Base-by-base conservation (phyloP, 2,113 vertebrate species). In the Ammodytes dubius region DNA sequence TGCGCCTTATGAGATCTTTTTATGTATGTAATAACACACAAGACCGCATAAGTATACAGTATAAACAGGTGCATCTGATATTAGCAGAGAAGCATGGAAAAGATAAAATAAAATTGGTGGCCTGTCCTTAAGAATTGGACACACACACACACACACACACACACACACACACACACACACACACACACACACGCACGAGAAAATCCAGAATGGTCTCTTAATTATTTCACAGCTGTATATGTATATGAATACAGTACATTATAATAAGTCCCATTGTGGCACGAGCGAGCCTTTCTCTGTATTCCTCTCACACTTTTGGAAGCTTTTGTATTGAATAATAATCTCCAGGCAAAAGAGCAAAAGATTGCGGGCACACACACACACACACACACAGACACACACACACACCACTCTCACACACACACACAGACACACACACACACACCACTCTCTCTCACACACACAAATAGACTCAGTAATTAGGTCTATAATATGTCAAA, bases 401-500 rank as follows among this genome's bases (percentile, higher is more conserved):
- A 58, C 52, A 57, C 59, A 67, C 45, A 70, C 53, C 81, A 79
- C 76, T 66, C 17, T 52, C 52, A 57, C 59, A 67, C 45, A 70
- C 53, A 60, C 61, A 76, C 53, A n/a, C n/a, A n/a, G n/a, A n/a
- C n/a, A n/a, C 27, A 27, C 27, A 27, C 27, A 27, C 27, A 27
- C 27, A 27, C 27, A 27, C 27, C 27, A 27, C 27, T 27, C 27
- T 27, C 27, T 27, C 27, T 27, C 27, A 27, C 27, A 27, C 27
- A 67, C 45, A 70, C 53, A 60, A 67, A 76, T 58, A 59, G 81
- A 77, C 81, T 70, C 27, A 0, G 74, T 84, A 75, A 84, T 84
- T 71, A 79, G 78, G 74, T 68, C 74, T 37, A 53, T 27, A 27
- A 27, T 79, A 63, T 63, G 82, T 87, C 78, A 84, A 35, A 65